Evolutionary conservation across 2,797 vertebrate species (phyloP).

Genomic region (Fistularia commersonii): DNA sequence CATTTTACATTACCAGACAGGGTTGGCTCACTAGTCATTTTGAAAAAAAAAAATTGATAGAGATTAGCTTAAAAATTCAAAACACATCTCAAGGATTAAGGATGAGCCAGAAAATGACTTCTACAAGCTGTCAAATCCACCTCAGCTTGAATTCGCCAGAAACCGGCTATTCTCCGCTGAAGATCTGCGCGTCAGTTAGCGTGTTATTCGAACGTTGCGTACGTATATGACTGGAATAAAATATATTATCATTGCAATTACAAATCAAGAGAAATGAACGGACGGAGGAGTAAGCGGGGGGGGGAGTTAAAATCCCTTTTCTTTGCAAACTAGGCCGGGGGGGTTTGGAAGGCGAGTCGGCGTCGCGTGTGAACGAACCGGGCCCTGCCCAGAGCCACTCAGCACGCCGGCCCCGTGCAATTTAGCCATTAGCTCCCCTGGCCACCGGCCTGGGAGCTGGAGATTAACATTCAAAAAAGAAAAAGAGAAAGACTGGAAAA

Average conservation of each 20-base stretch:
- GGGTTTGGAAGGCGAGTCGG: constrained; percentile 47
- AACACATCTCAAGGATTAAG: no score
- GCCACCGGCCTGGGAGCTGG: constrained; percentile 56
- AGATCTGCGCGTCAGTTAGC: no score
- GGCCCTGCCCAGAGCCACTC: constrained; percentile 63
- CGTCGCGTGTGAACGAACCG: constrained; percentile 75
- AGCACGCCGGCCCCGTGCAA: constrained; percentile 60
- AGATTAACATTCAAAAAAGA: constrained; percentile 71
- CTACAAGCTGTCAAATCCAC: background rate
- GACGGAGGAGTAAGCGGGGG: background rate
- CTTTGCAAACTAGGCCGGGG: constrained; percentile 30
- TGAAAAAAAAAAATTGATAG: no score
- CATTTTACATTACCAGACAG: no score
- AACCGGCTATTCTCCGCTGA: constrained; percentile 54
- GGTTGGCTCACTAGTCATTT: no score
- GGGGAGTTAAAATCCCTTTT: no score
- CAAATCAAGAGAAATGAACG: no score
- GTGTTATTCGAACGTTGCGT: no score
- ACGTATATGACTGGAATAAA: no score
- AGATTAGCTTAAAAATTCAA: no score
- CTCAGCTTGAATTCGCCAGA: constrained; percentile 15
- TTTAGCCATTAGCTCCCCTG: constrained; percentile 65
- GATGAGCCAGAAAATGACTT: background rate
- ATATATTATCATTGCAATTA: no score
- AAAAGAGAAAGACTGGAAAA: no score